phyloP scores from a whole-genome alignment of 1,140 invertebrate species.

The Vollenhovia emeryi region DNA sequence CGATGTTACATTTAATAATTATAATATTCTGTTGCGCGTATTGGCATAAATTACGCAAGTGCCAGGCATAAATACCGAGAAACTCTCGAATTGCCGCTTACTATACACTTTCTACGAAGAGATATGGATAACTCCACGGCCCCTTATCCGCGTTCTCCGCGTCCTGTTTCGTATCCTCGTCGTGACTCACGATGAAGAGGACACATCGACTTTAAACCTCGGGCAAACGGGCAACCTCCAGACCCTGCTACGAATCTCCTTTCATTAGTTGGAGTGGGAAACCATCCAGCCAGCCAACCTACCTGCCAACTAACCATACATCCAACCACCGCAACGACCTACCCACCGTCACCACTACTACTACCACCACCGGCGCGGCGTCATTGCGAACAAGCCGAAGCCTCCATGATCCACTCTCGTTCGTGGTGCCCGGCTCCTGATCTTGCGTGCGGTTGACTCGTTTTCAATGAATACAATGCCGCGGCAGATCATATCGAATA shows the following conservation, averaged over 20 bases:
- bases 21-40: background rate
- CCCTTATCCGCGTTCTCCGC: background rate
- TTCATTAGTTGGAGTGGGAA: slow-evolving; percentile 85
- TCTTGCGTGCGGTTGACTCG: slow-evolving; percentile 85
- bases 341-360: slow-evolving; percentile 64
- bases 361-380: slow-evolving; percentile 51
- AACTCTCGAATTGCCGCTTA: background rate
- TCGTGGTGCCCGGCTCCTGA: slow-evolving; percentile 78
- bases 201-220: slow-evolving; percentile 83
- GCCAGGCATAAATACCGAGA: background rate
- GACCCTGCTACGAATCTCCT: slow-evolving; percentile 81
- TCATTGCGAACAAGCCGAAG: slow-evolving; percentile 67
- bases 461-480: slow-evolving; percentile 86
- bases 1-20: background rate
- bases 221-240: slow-evolving; percentile 78
- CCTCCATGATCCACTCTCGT: slow-evolving; percentile 80
- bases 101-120: slow-evolving; percentile 25
- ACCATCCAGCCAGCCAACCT: slow-evolving; percentile 78
- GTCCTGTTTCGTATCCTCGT: slow-evolving; percentile 32
- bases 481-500: slow-evolving; percentile 85
- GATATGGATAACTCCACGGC: background rate
- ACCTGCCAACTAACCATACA: slow-evolving; percentile 81
- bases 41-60: background rate
- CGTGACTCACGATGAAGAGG: slow-evolving; percentile 77
- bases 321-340: slow-evolving; percentile 76